phyloP scores from a whole-genome alignment of 2,113 vertebrate genomes.

The Caranx melampygus region DNA sequence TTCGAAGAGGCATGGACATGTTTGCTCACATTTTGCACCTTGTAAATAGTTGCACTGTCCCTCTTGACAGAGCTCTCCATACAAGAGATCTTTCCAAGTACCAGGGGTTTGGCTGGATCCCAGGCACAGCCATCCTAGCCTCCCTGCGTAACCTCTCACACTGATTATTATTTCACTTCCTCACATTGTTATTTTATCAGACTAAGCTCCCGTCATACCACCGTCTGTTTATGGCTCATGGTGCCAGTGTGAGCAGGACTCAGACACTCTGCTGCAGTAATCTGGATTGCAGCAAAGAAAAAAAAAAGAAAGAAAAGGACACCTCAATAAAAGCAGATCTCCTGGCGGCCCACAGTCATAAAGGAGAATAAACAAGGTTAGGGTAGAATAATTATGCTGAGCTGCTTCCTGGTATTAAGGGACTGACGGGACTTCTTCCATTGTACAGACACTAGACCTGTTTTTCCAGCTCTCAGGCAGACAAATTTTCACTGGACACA shows the following conservation, averaged over 20 bases:
- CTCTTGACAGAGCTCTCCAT: background rate
- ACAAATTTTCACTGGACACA: conserved; percentile 19
- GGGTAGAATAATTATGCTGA: conserved; percentile 68
- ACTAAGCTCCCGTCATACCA: conserved; percentile 49
- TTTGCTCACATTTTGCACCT: background rate
- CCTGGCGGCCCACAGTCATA: conserved; percentile 69
- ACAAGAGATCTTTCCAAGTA: conserved; percentile 27
- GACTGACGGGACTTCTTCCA: conserved; percentile 51
- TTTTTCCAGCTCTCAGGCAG: conserved; percentile 16
- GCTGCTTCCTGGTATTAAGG: conserved; percentile 75
- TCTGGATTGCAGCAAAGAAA: conserved; percentile 62
- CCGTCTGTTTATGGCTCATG: conserved; percentile 69
- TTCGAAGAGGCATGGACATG: background rate
- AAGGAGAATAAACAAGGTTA: conserved; percentile 76
- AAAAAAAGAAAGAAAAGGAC: conserved; percentile 24
- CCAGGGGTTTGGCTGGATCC: conserved; percentile 10
- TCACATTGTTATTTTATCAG: conserved; percentile 64
- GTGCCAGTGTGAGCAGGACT: conserved; percentile 74
- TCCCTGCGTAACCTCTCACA: conserved; percentile 56
- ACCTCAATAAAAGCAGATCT: conserved; percentile 79
- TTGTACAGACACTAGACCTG: conserved; percentile 47
- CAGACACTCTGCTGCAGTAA: conserved; percentile 62
- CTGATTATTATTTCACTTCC: conserved; percentile 70
- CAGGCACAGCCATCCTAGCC: conserved; percentile 36
- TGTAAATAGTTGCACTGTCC: background rate